These are phyloP conservation scores for Conus canariensis DNA, from an alignment of 2,888 invertebrate genomes.

Conservation along the genomic window DNA sequence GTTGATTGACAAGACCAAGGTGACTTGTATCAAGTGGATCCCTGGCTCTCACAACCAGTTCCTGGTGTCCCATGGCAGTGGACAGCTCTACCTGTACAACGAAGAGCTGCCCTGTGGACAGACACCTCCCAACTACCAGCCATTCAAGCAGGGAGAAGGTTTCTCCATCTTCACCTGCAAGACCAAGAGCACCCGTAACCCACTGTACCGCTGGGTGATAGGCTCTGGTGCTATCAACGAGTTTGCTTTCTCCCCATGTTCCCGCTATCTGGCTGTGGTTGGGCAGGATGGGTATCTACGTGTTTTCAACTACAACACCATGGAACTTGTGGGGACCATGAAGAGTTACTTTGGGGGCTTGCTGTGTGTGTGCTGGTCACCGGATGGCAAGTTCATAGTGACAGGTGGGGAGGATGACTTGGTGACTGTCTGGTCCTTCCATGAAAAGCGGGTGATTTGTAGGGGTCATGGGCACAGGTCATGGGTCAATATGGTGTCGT, in stretches of 20 bases:
- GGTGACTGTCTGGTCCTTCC: conserved; percentile 97
- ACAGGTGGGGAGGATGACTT: conserved; percentile 99
- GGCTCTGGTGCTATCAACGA: conserved; percentile 90
- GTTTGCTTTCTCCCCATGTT: conserved; percentile 96
- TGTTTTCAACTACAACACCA: conserved; percentile 97
- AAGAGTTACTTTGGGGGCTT: conserved; percentile 99
- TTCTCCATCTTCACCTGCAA: conserved; percentile 97
- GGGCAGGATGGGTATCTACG: conserved; percentile 93
- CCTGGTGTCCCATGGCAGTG: conserved; percentile 95
- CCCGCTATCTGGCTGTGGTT: conserved; percentile 94
- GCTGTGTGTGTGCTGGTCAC: conserved; percentile 98
- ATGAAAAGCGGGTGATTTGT: conserved; percentile 95
- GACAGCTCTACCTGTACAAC: conserved; percentile 98
- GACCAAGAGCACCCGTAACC: conserved; percentile 96
- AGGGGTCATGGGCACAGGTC: conserved; percentile 98
- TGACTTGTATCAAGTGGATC: conserved; percentile 98
- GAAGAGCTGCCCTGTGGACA: conserved; percentile 92
- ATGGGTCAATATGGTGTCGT: conserved; percentile 98
- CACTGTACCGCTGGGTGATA: conserved; percentile 87
- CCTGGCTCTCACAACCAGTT: conserved; percentile 96
- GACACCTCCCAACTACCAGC: conserved; percentile 94
- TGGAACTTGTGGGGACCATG: conserved; percentile 94
- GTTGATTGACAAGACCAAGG: conserved; percentile 94
- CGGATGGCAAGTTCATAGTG: conserved; percentile 93
- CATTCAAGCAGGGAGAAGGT: conserved; percentile 95